A percentile compares a stretch with the other conserved stretches of the same genome.
These are phyloP conservation scores for Limnephilus auricula DNA, from an alignment of 2,888 invertebrate genomes.

Conservation along the genomic window DNA sequence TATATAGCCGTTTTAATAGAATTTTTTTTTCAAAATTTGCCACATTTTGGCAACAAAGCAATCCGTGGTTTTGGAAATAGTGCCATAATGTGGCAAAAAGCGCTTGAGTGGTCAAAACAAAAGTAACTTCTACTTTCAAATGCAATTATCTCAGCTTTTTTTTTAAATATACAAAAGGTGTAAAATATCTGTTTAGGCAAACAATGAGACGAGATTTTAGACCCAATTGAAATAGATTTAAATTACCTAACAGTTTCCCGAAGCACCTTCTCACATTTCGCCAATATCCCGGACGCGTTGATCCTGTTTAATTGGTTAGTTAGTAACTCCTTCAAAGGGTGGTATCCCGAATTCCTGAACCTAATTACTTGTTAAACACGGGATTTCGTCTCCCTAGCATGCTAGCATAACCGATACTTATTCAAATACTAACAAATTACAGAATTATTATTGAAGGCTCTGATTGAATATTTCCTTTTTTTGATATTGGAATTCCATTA, in stretches of 20 bases:
- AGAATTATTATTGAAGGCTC: not conserved
- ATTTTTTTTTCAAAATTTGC: too few species aligned
- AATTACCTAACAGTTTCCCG: not conserved
- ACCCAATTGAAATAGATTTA: not conserved
- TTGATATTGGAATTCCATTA: too few species aligned
- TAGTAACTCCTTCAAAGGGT: slow-evolving; percentile 20
- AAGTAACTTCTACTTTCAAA: too few species aligned
- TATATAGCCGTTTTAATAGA: too few species aligned
- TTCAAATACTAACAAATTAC: not conserved
- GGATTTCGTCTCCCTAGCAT: not conserved
- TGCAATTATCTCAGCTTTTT: too few species aligned
- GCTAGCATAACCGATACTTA: not conserved
- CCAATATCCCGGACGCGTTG: not conserved
- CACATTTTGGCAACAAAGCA: too few species aligned
- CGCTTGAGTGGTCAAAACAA: too few species aligned
- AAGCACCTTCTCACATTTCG: not conserved
- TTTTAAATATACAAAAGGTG: not conserved
- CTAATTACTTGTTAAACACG: not conserved
- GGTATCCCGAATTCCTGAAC: not conserved
- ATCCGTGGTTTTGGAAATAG: too few species aligned
- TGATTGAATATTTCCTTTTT: too few species aligned
- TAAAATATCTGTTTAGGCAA: not conserved
- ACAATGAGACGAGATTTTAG: not conserved
- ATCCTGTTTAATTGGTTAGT: slow-evolving; percentile 23
- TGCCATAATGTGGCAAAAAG: too few species aligned